phyloP scores from a whole-genome alignment of 2,797 vertebrate species.

The Sardinella longiceps region DNA sequence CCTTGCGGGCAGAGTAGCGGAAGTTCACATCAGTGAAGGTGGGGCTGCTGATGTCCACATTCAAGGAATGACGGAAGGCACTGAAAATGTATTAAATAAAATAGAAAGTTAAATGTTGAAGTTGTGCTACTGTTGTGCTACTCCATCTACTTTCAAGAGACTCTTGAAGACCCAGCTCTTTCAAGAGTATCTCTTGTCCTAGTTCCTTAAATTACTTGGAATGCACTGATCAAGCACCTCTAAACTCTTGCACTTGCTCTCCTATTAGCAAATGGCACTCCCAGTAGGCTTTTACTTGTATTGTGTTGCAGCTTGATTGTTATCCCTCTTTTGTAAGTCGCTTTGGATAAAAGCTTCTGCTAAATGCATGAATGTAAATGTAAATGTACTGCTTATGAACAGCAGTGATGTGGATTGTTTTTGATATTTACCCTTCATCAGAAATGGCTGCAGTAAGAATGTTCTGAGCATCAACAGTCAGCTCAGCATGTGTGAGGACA shows the following conservation, averaged over 20 bases:
- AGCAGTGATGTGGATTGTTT: background rate
- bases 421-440: constrained; percentile 64
- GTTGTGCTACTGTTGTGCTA: background rate
- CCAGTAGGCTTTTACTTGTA: too few species aligned
- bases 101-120: background rate
- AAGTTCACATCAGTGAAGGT: constrained; percentile 69
- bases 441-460: constrained; percentile 42
- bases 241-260: too few species aligned
- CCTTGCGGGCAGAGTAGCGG: constrained; percentile 61
- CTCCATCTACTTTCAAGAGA: too few species aligned
- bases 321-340: too few species aligned
- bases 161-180: too few species aligned
- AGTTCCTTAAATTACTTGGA: too few species aligned
- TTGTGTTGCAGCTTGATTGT: too few species aligned
- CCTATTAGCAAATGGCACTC: too few species aligned
- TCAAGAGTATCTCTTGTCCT: too few species aligned
- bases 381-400: background rate
- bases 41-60: constrained; percentile 71
- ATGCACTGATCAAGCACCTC: too few species aligned
- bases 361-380: too few species aligned
- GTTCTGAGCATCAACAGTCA: constrained; percentile 77
- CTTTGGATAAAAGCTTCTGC: too few species aligned
- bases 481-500: constrained; percentile 79
- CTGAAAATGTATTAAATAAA: background rate
- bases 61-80: constrained; percentile 50